These are phyloP conservation scores for Leptopilina clavipes DNA, from an alignment of 1,140 invertebrate species.

Conservation along the genomic window DNA sequence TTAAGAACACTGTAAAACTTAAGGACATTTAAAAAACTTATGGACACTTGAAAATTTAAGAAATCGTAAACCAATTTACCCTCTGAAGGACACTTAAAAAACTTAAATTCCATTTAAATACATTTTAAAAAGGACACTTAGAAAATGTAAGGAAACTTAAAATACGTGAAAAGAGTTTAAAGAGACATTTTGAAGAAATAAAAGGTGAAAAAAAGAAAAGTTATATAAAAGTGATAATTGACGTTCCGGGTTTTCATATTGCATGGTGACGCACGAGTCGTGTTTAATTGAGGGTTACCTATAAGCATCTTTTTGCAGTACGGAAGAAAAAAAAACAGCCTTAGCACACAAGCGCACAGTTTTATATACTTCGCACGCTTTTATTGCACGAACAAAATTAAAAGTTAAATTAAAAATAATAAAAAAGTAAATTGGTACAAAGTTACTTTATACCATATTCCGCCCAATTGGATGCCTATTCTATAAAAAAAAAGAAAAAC, in stretches of 20 bases:
- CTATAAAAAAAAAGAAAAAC: background rate
- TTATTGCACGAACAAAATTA: slow-evolving; percentile 29
- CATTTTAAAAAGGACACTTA: background rate
- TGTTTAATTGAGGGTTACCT: slow-evolving; percentile 3
- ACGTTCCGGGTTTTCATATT: background rate
- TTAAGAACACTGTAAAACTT: no score
- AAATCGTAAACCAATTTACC: no score
- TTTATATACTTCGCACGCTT: slow-evolving; percentile 38
- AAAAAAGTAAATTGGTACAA: slow-evolving; percentile 34
- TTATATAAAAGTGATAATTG: background rate
- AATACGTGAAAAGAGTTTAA: background rate
- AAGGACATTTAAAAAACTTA: no score
- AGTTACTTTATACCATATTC: slow-evolving; percentile 45
- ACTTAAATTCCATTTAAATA: no score
- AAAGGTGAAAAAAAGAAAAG: background rate
- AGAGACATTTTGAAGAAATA: background rate
- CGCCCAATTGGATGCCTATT: slow-evolving; percentile 47
- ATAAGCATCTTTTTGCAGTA: slow-evolving; percentile 3
- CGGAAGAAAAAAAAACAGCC: slow-evolving; percentile 27
- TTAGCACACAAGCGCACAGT: slow-evolving; percentile 41
- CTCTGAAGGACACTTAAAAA: no score
- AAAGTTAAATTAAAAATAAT: background rate
- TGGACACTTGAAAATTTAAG: no score
- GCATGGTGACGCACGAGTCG: background rate
- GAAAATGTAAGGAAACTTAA: background rate